Percentiles rank a stretch among this genome's conserved stretches.
phyloP scores from a whole-genome alignment of 2,888 invertebrate genomes.

The Nephrotoma appendiculata region DNA sequence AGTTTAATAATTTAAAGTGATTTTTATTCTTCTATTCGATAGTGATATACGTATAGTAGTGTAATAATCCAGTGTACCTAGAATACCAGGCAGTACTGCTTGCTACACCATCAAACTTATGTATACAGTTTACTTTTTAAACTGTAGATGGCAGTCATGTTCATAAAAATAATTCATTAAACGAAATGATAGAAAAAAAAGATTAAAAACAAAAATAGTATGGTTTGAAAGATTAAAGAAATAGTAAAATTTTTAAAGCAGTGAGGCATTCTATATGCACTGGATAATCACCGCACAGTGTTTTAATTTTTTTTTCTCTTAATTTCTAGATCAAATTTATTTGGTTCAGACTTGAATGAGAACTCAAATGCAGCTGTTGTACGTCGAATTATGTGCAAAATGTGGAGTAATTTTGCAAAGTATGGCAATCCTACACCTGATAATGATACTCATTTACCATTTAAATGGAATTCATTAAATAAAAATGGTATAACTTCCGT shows the following conservation, averaged over 20 bases:
- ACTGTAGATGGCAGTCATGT: too few relatives aligned
- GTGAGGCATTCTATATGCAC: too few relatives aligned
- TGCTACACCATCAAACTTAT: too few relatives aligned
- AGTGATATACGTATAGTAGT: too few relatives aligned
- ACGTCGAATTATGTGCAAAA: conserved; percentile 32
- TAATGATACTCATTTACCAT: conserved; percentile 10
- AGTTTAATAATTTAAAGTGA: conserved; percentile 3
- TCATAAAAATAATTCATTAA: too few relatives aligned
- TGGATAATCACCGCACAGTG: neutral
- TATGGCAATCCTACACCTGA: conserved; percentile 25
- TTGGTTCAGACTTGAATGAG: conserved; percentile 10
- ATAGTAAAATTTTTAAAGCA: neutral
- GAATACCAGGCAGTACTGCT: too few relatives aligned
- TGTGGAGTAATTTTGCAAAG: conserved; percentile 52
- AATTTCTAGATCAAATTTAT: neutral
- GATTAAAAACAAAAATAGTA: too few relatives aligned
- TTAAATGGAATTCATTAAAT: conserved; percentile 18
- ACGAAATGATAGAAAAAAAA: too few relatives aligned
- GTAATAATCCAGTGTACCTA: too few relatives aligned
- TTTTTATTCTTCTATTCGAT: too few relatives aligned
- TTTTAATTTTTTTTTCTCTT: neutral
- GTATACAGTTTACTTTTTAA: too few relatives aligned
- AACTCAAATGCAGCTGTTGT: conserved; percentile 22
- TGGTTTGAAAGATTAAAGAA: too few relatives aligned
- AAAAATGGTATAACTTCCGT: neutral